These are phyloP conservation scores for Poecilia wingei DNA, from an alignment of 2,797 vertebrate genomes.

Conservation along the genomic window DNA sequence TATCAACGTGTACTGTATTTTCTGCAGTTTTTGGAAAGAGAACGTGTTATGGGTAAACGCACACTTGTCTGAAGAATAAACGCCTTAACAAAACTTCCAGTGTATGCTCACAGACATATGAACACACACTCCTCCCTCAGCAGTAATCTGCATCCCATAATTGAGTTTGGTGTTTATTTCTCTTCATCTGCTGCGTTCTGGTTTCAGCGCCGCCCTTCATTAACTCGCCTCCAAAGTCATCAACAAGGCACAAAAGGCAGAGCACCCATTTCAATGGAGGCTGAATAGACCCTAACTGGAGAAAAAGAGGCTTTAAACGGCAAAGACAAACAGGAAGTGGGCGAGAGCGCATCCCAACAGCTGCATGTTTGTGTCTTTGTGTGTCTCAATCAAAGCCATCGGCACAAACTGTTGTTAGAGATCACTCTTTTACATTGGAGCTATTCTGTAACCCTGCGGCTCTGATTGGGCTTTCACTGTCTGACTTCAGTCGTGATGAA, in stretches of 20 bases:
- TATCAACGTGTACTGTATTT: neutral
- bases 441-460: constrained; percentile 29
- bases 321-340: constrained; percentile 60
- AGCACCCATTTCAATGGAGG: constrained; percentile 26
- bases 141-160: constrained; percentile 58
- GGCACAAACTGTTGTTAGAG: constrained; percentile 39
- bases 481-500: constrained; percentile 34
- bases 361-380: constrained; percentile 46
- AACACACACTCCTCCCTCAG: constrained; percentile 35
- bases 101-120: constrained; percentile 2
- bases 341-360: constrained; percentile 43
- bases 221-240: constrained; percentile 63
- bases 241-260: constrained; percentile 55
- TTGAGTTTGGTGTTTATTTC: constrained; percentile 56
- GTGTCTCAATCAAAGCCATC: constrained; percentile 39
- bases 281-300: constrained; percentile 51
- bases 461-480: constrained; percentile 61
- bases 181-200: constrained; percentile 55
- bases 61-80: constrained; percentile 1
- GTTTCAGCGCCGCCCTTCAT: constrained; percentile 58
- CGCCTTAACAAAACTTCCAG: constrained; percentile 9
- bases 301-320: constrained; percentile 38
- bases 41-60: neutral
- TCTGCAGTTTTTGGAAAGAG: neutral
- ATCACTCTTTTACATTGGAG: constrained; percentile 21